Conservation (phyloP, 2,113 vertebrate species). For the Pelusios castaneus region DNA sequence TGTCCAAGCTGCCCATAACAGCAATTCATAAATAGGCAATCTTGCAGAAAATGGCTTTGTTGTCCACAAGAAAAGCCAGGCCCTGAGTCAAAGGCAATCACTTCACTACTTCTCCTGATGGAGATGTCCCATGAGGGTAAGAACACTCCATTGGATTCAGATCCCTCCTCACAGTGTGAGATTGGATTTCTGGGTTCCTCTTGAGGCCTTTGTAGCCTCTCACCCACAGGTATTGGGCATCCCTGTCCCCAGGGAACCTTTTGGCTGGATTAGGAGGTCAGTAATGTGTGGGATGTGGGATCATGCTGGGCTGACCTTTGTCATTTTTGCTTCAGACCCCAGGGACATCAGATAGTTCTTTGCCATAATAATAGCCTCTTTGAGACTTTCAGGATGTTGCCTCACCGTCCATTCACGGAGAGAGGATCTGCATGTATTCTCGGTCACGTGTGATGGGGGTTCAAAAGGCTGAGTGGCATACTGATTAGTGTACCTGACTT, state of each 20-base stretch:
- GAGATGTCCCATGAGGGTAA: not conserved
- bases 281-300: not conserved
- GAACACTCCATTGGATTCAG: not conserved
- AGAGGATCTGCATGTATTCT: not conserved
- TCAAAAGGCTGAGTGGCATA: not conserved
- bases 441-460: not conserved
- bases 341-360: too few species aligned
- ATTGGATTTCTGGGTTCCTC: not conserved
- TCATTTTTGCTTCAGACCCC: too few species aligned
- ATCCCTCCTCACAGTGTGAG: not conserved
- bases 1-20: not conserved
- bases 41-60: not conserved
- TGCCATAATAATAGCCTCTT: too few species aligned
- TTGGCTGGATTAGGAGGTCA: not conserved
- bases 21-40: not conserved
- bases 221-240: not conserved
- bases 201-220: not conserved
- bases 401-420: too few species aligned
- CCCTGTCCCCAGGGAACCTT: not conserved
- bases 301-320: too few species aligned
- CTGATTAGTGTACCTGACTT: not conserved
- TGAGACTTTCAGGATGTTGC: too few species aligned
- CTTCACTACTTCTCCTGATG: not conserved
- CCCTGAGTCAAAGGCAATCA: not conserved
- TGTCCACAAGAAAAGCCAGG: too few species aligned